Conservation (phyloP, 2,797 vertebrate species). For the Echeneis naucrates region DNA sequence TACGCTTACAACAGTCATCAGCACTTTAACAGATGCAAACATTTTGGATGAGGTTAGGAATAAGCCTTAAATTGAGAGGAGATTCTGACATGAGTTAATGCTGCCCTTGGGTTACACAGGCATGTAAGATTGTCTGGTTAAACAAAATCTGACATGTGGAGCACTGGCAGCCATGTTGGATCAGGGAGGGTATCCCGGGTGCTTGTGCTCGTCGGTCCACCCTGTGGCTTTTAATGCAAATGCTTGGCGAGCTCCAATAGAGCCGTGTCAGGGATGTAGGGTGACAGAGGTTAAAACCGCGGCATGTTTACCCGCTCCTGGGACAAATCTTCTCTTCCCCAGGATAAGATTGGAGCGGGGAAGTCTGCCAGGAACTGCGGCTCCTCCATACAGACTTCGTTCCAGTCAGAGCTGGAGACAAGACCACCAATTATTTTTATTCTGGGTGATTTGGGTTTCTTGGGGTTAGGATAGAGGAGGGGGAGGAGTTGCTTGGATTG, state of each 20-base stretch:
- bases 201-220: constrained; percentile 4
- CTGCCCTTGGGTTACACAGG: constrained; percentile 24
- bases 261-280: constrained; percentile 46
- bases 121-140: constrained; percentile 29
- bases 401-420: constrained; percentile 69
- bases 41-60: constrained; percentile 47
- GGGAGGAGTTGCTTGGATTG: constrained; percentile 49
- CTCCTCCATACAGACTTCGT: constrained; percentile 61
- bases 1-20: constrained; percentile 28
- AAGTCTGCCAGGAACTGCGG: constrained; percentile 62
- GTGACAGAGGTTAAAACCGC: constrained; percentile 63
- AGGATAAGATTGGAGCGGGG: constrained; percentile 39
- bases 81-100: constrained; percentile 44
- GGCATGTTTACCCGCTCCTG: constrained; percentile 45
- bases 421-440: constrained; percentile 81
- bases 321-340: constrained; percentile 60
- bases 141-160: constrained; percentile 19
- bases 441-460: constrained; percentile 75
- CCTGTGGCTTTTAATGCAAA: constrained; percentile 45
- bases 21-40: constrained; percentile 38
- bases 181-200: constrained; percentile 24
- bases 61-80: constrained; percentile 46
- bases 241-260: constrained; percentile 38
- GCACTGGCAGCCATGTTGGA: constrained; percentile 25
- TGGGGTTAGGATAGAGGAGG: constrained; percentile 61